Evolutionary conservation across 2,113 vertebrate genomes (phyloP).

Genomic region (Natator depressus): DNA sequence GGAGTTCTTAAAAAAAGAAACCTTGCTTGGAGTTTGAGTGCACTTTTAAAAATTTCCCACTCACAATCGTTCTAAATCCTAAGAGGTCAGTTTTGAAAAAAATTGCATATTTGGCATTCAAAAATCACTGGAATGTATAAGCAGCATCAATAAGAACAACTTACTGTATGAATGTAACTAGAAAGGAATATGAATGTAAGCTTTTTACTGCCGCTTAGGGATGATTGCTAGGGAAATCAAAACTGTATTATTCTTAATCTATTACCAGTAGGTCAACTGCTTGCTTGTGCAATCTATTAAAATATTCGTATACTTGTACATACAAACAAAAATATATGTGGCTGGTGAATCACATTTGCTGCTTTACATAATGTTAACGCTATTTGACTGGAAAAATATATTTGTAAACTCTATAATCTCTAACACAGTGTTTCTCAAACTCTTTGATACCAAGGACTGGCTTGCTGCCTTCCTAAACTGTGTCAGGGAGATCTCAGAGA

Average conservation of each 20-base stretch:
- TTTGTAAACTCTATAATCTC: conserved; percentile 27
- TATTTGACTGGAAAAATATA: not conserved
- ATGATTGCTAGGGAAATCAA: not conserved
- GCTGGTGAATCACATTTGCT: not conserved
- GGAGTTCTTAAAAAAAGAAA: conserved; percentile 26
- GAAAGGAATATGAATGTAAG: conserved; percentile 21
- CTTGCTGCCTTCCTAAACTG: too few species aligned
- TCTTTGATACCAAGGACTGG: too few species aligned
- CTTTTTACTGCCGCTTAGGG: not conserved
- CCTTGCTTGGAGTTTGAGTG: not conserved
- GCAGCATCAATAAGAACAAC: conserved; percentile 24
- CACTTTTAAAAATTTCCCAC: not conserved
- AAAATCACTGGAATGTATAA: conserved; percentile 22
- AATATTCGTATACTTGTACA: not conserved
- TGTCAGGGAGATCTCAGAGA: too few species aligned
- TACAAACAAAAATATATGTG: not conserved
- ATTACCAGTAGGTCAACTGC: not conserved
- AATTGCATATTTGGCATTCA: conserved; percentile 1
- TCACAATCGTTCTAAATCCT: conserved; percentile 30
- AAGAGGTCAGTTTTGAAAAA: not conserved
- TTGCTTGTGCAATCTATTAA: not conserved
- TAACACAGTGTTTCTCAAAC: not conserved
- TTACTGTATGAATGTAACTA: not conserved
- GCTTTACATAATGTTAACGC: conserved; percentile 7
- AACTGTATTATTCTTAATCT: not conserved